Evolutionary conservation across 2,797 vertebrate genomes (phyloP), one percentile per base, ranked within the genome.

Genomic region (Arremon brunneinucha): DNA sequence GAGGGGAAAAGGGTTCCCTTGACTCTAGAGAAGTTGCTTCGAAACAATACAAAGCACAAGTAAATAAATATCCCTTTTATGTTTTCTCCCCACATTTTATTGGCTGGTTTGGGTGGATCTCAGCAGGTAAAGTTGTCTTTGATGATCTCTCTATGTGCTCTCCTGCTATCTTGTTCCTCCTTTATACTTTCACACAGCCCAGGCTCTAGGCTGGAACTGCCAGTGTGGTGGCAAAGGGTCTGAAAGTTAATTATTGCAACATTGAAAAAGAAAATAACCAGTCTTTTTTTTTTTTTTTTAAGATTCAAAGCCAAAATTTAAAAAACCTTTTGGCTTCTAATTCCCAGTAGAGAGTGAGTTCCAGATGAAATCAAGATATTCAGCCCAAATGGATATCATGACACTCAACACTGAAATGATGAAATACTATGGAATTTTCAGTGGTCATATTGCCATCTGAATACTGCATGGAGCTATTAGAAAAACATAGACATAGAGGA

Each of bases 1-100:
- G 4, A 53, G 14, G 1, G 11, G 5, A 1, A 34, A 49, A 65
- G 6, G 0, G 0, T 37, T 68, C 4, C 4, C 12, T 63, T 83
- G 15, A 30, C 8, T 86, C 9, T 34, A 30, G 6, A 49, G 5
- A 75, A 43, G 4, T 49, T 10, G 0, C 46, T 67, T 62, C 5
- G 11, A 93, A 93, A 77, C 7, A 85, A 34, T 78, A 15, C 27
- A 77, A 90, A 72, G 20, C 3, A 71, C 30, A 62, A 37, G 4
- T 57, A 90, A 92, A 77, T 83, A 85, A 79, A 47, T 62, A 1
- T 15, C 7, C 3, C 6, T 27, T 60, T 90, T 75, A 11, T 1
- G 3, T 24, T 82, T 91, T 75, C 6, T 64, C 2, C 5, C 5
- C 4, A 10, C 35, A 65, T 8, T 55, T 78, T 50, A 27, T n/a